Evolutionary conservation across 2,113 vertebrate genomes (phyloP), one percentile per base, ranked within the genome.

Genomic region (Pterophyllum scalare): DNA sequence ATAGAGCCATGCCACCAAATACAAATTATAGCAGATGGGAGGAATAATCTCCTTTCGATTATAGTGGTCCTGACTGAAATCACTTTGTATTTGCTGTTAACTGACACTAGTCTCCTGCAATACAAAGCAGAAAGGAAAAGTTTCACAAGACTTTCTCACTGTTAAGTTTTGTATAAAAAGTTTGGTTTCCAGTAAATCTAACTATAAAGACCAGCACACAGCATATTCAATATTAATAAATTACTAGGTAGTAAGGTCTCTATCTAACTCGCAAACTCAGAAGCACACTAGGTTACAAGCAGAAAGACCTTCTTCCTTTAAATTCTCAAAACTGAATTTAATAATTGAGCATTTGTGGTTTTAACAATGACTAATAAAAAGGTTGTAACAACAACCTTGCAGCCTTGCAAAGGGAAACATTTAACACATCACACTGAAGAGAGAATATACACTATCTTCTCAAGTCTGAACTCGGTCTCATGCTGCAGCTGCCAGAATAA

Each of bases 291-390:
- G 38, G 57, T 15, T 52, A 81, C 1, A 60, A 60, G 3, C 17
- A 61, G 3, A 49, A 76, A 65, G 6, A 26, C 59, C 46, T 22
- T 43, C 57, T 56, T 22, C 46, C 19, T 86, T 70, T 80, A 24
- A 80, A 82, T 89, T 56, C 84, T 89, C 91, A 35, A 85, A 85
- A 80, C 38, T 74, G 6, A 80, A 49, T 78, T 85, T 28, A 82
- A 80, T 81, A 82, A 84, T 79, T 78, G 26, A 81, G 43, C 35
- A 56, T 81, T 81, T 77, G 33, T 19, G 22, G 83, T 82, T 87
- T 81, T 79, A 67, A 72, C 77, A 87, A 46, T 26, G 46, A 60
- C 40, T 56, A 40, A 59, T 70, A 58, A 78, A 84, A 78, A 64
- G 64, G 60, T 61, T 84, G 65, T 43, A 78, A 85, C 35, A 75